phyloP scores from a whole-genome alignment of 2,888 invertebrate genomes.

The Spisula subtruncata region DNA sequence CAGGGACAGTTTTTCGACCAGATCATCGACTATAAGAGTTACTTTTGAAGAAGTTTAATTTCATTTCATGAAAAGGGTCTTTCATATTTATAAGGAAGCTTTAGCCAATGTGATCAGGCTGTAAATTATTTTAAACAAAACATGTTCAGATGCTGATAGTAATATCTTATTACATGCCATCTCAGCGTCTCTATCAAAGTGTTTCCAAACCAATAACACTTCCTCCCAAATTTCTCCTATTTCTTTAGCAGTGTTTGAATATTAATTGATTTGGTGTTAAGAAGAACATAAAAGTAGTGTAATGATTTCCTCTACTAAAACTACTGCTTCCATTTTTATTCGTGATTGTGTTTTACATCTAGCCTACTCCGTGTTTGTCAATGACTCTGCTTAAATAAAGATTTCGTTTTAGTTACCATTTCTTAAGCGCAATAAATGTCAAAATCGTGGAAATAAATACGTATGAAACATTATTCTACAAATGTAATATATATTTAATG shows the following conservation, averaged over 20 bases:
- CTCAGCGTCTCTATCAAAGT: not conserved
- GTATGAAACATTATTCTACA: not conserved
- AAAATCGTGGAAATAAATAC: constrained; percentile 12
- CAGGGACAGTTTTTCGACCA: too few species aligned
- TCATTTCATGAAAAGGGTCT: too few species aligned
- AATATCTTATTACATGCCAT: too few species aligned
- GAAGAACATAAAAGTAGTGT: constrained; percentile 14
- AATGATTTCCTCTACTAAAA: constrained; percentile 13
- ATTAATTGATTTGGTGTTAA: constrained; percentile 29
- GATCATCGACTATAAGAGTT: too few species aligned
- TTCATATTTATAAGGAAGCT: too few species aligned
- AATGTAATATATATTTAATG: not conserved
- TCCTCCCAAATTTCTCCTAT: not conserved
- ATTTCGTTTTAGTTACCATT: not conserved
- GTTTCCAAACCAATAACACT: not conserved
- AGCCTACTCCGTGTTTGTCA: not conserved
- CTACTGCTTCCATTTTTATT: constrained; percentile 17
- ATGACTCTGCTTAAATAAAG: constrained; percentile 16
- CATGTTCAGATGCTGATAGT: too few species aligned
- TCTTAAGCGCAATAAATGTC: not conserved
- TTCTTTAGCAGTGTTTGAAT: not conserved
- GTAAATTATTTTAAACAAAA: too few species aligned
- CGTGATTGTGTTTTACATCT: constrained; percentile 16
- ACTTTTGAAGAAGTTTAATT: too few species aligned
- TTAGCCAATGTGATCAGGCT: too few species aligned